phyloP scores from a whole-genome alignment of 92 coral and sea anemone species.

The Bergia sp. region DNA sequence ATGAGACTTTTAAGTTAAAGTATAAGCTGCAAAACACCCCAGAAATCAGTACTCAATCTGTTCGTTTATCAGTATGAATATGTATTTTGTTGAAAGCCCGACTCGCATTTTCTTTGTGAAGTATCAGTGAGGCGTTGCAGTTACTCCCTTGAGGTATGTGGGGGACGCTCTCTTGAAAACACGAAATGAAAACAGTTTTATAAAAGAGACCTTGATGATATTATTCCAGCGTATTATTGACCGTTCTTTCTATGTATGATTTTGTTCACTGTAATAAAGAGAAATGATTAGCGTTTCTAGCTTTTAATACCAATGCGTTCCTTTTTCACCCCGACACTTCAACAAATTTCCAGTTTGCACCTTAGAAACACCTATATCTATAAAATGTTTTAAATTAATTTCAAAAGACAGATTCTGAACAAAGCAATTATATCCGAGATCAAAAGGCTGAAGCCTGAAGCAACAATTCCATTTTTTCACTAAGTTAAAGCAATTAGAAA shows the following conservation, averaged over 20 bases:
- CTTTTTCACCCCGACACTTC: neutral
- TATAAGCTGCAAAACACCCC: neutral
- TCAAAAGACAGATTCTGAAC: too few species aligned
- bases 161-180: constrained; percentile 1
- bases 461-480: too few species aligned
- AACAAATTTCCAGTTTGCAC: neutral
- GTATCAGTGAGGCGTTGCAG: neutral
- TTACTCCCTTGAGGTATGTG: neutral
- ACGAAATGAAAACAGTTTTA: too few species aligned
- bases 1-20: neutral
- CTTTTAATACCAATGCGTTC: neutral
- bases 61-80: neutral
- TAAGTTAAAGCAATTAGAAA: too few species aligned
- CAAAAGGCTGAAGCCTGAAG: too few species aligned
- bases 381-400: neutral
- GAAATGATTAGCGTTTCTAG: neutral
- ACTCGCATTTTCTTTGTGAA: neutral
- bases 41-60: neutral
- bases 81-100: neutral
- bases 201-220: too few species aligned
- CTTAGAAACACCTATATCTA: neutral
- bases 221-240: too few species aligned
- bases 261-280: neutral
- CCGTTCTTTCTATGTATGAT: neutral
- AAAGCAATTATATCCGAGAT: too few species aligned